Evolutionary conservation across 2,113 vertebrate species (phyloP).

Genomic region (Engraulis encrasicolus): DNA sequence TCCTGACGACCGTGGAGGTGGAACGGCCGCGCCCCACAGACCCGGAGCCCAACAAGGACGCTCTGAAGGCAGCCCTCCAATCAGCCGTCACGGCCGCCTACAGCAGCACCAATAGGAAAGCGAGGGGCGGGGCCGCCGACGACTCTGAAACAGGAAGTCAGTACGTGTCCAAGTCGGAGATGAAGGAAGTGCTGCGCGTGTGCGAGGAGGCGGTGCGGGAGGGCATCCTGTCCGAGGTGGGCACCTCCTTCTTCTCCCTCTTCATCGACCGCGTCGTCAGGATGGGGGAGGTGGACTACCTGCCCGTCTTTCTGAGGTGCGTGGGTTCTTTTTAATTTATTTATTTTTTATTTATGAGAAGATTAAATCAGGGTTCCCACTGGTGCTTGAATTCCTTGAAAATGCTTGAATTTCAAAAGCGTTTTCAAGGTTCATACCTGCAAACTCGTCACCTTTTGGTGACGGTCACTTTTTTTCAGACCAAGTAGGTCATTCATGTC

Average conservation of each 20-base stretch:
- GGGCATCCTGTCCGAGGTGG: slow-evolving; percentile 86
- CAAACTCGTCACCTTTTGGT: no score
- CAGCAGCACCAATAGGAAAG: slow-evolving; percentile 60
- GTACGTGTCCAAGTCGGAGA: slow-evolving; percentile 80
- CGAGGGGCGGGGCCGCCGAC: slow-evolving; percentile 60
- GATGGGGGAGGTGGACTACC: slow-evolving; percentile 83
- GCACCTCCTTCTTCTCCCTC: slow-evolving; percentile 89
- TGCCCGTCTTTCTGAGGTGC: slow-evolving; percentile 90
- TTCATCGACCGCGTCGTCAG: slow-evolving; percentile 88
- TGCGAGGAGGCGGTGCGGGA: slow-evolving; percentile 88
- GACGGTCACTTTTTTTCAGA: no score
- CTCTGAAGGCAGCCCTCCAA: slow-evolving; percentile 74
- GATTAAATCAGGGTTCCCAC: no score
- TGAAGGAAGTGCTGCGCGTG: slow-evolving; percentile 89
- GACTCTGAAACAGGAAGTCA: slow-evolving; percentile 50
- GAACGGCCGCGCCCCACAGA: slow-evolving; percentile 72
- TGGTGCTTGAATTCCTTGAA: no score
- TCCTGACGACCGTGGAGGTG: slow-evolving; percentile 72
- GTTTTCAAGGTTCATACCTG: no score
- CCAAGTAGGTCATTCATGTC: no score
- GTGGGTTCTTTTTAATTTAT: no score
- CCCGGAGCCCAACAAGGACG: slow-evolving; percentile 74
- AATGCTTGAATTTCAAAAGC: no score
- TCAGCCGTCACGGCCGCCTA: slow-evolving; percentile 65
- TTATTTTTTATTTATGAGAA: no score